Evolutionary conservation across 2,888 invertebrate species (phyloP).

Genomic region (Pollenia angustigena): DNA sequence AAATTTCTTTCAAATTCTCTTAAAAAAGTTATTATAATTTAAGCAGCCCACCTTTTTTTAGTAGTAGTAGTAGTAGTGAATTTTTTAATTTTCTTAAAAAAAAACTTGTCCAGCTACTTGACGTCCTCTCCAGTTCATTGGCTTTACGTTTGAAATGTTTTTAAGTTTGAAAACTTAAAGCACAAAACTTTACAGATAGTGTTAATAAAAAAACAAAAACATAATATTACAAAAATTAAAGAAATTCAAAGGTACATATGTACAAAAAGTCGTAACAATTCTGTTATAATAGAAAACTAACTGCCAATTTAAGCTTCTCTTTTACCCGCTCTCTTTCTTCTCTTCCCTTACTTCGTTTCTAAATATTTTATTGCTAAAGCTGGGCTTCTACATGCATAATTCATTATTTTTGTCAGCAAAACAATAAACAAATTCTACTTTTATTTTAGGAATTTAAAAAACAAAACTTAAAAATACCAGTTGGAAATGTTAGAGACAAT

Average conservation of each 20-base stretch:
- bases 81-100: background rate
- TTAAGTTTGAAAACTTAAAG: background rate
- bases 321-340: constrained; percentile 14
- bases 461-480: constrained; percentile 2
- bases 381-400: constrained; percentile 46
- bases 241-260: constrained; percentile 26
- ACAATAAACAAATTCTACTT: background rate
- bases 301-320: constrained; percentile 42
- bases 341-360: background rate
- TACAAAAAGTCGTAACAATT: constrained; percentile 9
- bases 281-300: background rate
- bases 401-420: constrained; percentile 20
- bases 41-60: constrained; percentile 11
- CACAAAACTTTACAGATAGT: background rate
- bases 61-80: background rate
- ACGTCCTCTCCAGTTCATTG: constrained; percentile 55
- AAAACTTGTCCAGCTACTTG: constrained; percentile 22
- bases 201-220: constrained; percentile 13
- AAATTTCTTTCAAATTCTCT: background rate
- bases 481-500: constrained; percentile 15
- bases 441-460: background rate
- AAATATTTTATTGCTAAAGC: background rate
- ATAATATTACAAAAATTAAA: constrained; percentile 9
- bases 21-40: background rate
- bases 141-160: constrained; percentile 23